Evolutionary conservation across 2,113 vertebrate genomes (phyloP), one percentile per base, ranked within the genome.

Genomic region (Epinephelus lanceolatus): DNA sequence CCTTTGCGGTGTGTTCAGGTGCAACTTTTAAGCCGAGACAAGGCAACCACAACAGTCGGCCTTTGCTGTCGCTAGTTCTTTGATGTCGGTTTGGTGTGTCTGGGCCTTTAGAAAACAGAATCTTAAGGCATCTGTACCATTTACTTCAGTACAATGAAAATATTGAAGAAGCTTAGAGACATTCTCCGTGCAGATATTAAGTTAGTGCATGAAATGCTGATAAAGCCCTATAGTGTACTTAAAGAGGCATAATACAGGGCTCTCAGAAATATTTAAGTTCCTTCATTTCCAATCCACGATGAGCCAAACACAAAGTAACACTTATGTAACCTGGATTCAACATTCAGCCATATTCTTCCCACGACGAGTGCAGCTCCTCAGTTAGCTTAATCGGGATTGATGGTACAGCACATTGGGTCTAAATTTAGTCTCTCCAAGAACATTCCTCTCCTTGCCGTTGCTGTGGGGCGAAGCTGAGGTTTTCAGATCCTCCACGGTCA

Each of bases 331-430:
- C 71, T n/a, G 30, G 69, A 80, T 80, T 84, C 81, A 61, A 57
- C 78, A 82, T 83, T 77, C 80, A 84, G 69, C 83, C 87, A 86
- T 89, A 88, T 91, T 89, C 84, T 91, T 79, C 75, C 70, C 80
- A 71, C 86, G 61, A 82, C 49, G 37, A 84, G 80, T 74, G 80
- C 55, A 52, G 77, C 86, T 78, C 62, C 25, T 19, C 78, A 67
- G 88, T 90, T 80, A 76, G 61, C 73, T 85, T 94, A 93, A 94
- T 91, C 89, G 15, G 91, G 92, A 92, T 92, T 92, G 92, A 94
- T 91, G 87, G 85, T 90, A 88, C 86, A 86, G 91, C 89, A 88
- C 90, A 91, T 80, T 81, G 89, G 87, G 79, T 92, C 91, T 93
- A 94, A 93, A 94, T 94, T 88, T 93, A 93, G 91, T 90, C 85